phyloP scores from a whole-genome alignment of 1,140 invertebrate species.

The Rhopalosiphum maidis region DNA sequence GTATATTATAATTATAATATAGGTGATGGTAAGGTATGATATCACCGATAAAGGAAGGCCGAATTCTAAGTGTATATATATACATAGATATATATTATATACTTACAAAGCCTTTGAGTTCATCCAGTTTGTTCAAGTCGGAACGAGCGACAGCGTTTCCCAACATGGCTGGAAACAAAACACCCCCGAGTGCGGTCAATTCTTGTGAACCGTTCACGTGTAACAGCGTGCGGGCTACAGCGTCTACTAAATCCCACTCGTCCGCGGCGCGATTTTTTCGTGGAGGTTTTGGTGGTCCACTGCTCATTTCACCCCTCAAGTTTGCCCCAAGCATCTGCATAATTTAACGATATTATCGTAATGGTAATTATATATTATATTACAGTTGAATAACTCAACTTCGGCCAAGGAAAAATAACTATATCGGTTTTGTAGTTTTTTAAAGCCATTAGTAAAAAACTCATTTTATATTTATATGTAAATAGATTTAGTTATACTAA shows the following conservation, averaged over 20 bases:
- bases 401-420: not conserved
- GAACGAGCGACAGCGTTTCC: constrained; percentile 74
- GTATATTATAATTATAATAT: not conserved
- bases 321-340: constrained; percentile 70
- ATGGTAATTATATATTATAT: not conserved
- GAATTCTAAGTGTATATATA: not conserved
- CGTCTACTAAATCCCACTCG: constrained; percentile 72
- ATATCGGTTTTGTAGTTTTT: too few species aligned
- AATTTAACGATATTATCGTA: not conserved
- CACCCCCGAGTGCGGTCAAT: constrained; percentile 72
- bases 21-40: not conserved
- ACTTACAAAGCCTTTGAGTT: constrained; percentile 66
- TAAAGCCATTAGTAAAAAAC: too few species aligned
- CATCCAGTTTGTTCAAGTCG: constrained; percentile 68
- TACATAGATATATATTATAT: not conserved
- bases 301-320: constrained; percentile 73
- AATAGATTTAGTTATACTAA: too few species aligned
- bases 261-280: constrained; percentile 58
- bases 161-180: constrained; percentile 80
- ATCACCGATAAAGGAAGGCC: not conserved
- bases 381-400: not conserved
- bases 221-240: constrained; percentile 72
- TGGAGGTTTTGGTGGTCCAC: constrained; percentile 40
- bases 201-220: constrained; percentile 74
- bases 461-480: too few species aligned